A percentile compares a stretch with the other conserved stretches of the same genome.
Conservation (phyloP, 2,797 vertebrate species). For the Chiroxiphia lanceolata region DNA sequence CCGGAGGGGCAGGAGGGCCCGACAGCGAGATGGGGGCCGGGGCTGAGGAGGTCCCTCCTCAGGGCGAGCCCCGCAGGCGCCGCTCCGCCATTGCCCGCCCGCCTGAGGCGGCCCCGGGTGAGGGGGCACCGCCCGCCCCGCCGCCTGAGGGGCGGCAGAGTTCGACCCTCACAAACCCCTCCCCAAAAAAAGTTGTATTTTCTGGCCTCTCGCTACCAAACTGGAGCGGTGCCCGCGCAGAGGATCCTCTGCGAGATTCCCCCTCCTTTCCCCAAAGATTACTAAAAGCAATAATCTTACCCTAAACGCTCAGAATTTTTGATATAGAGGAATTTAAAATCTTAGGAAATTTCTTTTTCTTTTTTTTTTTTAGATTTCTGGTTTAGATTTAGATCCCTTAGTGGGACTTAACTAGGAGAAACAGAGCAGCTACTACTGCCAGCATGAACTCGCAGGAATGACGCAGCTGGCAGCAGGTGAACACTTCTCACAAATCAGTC, state of each 20-base stretch:
- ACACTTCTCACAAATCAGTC: not conserved
- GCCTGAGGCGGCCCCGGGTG: not conserved
- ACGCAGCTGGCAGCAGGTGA: not conserved
- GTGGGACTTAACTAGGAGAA: not conserved
- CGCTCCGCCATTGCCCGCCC: no score
- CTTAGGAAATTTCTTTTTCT: not conserved
- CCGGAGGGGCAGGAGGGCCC: fast-evolving
- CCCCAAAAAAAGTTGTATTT: fast-evolving
- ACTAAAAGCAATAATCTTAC: not conserved
- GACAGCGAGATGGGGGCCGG: fast-evolving
- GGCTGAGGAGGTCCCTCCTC: not conserved
- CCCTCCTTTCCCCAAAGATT: not conserved
- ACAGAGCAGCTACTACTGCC: not conserved
- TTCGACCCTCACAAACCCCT: no score
- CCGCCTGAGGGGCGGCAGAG: no score
- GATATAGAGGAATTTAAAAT: not conserved
- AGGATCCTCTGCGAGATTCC: fast-evolving
- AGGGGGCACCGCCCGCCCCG: no score
- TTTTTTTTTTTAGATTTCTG: no score
- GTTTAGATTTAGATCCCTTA: not conserved
- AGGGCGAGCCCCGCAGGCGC: not conserved
- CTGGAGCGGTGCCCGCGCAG: fast-evolving
- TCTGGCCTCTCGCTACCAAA: not conserved
- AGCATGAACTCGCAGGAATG: not conserved
- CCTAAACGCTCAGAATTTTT: no score